Evolutionary conservation across 2,113 vertebrate genomes (phyloP), one percentile per base, ranked within the genome.

Genomic region (Anser brachyrhynchus): DNA sequence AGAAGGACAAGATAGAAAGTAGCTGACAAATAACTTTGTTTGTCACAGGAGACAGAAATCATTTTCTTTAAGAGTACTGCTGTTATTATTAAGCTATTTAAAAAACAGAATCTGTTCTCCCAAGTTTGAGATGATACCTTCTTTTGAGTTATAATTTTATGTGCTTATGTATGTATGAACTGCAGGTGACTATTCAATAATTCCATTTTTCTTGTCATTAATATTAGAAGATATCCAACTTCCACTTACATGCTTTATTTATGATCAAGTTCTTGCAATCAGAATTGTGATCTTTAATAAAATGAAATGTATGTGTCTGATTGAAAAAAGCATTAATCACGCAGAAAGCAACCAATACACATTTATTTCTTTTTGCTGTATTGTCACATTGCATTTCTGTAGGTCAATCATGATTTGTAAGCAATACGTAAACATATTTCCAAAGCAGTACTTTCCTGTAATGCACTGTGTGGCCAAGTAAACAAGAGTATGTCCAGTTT

Each of bases 231-330:
- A 94, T 93, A 94, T 96, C 71, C 66, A 94, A 54, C 93, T 93
- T 97, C 73, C 80, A 93, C 86, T 76, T 94, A 73, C 77, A 94
- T 96, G 89, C 73, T 90, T 95, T 96, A 94, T 96, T 96, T 96
- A 93, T 95, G 95, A 96, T 95, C 86, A 96, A 93, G 86, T 96
- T 94, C 84, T 96, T 93, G 95, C 92, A 95, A 96, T 96, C 92
- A 96, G 93, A 95, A 95, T 92, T 96, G 86, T 93, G 96, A 95
- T 95, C 95, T 97, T 97, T 95, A 97, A 96, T 96, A 96, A 96
- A 95, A 96, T 91, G 89, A 92, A 96, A 92, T 94, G 74, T 95
- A 93, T 93, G 84, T 78, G 54, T 92, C 91, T 93, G 89, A 89
- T 90, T 75, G 84, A 92, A 91, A 95, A 79, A 94, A 89, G 13